phyloP scores from a whole-genome alignment of 1,140 invertebrate genomes.

The Pararge aegeria region DNA sequence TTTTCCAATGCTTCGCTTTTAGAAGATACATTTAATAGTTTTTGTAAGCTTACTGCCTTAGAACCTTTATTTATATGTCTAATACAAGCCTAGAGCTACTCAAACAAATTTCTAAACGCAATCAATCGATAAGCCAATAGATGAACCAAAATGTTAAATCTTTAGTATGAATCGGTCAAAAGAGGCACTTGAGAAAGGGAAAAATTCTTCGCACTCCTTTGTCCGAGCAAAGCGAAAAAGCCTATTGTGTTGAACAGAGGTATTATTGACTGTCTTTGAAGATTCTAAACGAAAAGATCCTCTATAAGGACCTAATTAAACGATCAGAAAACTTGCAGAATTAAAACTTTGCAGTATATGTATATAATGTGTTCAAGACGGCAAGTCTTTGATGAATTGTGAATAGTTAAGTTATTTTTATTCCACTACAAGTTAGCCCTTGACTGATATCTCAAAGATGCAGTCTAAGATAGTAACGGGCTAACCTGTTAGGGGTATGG shows the following conservation, averaged over 20 bases:
- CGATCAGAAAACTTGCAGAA: neutral
- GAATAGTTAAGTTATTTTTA: no score
- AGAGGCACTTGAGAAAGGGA: conserved; percentile 13
- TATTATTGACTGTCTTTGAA: conserved; percentile 14
- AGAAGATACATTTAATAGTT: no score
- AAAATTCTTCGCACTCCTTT: conserved; percentile 18
- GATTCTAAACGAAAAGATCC: neutral
- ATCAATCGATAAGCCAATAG: neutral
- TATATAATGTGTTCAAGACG: no score
- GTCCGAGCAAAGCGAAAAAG: conserved; percentile 10
- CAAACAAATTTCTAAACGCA: neutral
- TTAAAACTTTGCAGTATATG: neutral
- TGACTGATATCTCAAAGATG: no score
- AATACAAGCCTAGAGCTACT: no score
- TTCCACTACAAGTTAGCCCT: no score
- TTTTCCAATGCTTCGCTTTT: no score
- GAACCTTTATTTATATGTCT: no score
- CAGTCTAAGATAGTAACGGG: no score
- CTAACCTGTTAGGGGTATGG: no score
- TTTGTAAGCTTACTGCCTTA: no score
- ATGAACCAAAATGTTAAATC: conserved; percentile 14
- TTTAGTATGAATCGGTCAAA: conserved; percentile 15
- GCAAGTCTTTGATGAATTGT: no score
- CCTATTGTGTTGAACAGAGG: conserved; percentile 18
- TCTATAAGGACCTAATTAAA: neutral